Percentiles rank a stretch among this genome's conserved stretches.
phyloP scores from a whole-genome alignment of 30 jellyfish, hydroid and myxozoan species.

The Cassiopea xamachana region DNA sequence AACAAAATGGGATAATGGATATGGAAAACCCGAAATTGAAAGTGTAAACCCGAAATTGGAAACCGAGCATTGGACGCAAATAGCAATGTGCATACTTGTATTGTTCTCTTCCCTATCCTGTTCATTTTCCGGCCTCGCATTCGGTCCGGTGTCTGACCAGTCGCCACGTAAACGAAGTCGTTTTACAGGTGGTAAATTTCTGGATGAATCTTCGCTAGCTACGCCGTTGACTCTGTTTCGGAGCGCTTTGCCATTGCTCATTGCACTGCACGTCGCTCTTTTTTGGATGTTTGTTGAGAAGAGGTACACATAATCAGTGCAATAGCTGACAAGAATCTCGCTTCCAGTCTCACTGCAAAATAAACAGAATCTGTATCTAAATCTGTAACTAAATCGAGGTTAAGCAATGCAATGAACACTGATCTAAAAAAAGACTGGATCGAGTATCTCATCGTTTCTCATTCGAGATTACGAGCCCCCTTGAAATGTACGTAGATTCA shows the following conservation, averaged over 20 bases:
- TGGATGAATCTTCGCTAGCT: conserved; percentile 8
- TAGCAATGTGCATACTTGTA: conserved; percentile 2
- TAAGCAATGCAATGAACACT: too few species aligned
- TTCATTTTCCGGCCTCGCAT: conserved; percentile 89
- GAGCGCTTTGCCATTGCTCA: not conserved
- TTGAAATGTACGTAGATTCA: too few species aligned
- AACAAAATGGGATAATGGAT: too few species aligned
- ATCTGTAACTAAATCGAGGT: too few species aligned
- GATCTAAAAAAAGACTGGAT: too few species aligned
- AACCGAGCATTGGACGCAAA: too few species aligned
- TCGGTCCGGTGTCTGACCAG: conserved; percentile 98
- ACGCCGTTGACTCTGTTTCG: not conserved
- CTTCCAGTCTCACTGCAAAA: conserved; percentile 74
- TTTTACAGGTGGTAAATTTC: conserved; percentile 71
- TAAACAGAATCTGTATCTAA: not conserved
- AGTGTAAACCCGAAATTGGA: too few species aligned
- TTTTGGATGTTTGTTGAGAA: conserved; percentile 56
- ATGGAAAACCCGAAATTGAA: too few species aligned
- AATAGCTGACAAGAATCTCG: conserved; percentile 81
- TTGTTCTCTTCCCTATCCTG: conserved; percentile 42
- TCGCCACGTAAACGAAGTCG: conserved; percentile 93
- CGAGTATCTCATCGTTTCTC: too few species aligned
- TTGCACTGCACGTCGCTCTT: not conserved
- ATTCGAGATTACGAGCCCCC: too few species aligned
- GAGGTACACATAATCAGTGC: conserved; percentile 83